A percentile compares a stretch with the other conserved stretches of the same genome.
These are phyloP conservation scores for Scolopax rusticola DNA, from an alignment of 2,797 vertebrate genomes.

Conservation along the genomic window DNA sequence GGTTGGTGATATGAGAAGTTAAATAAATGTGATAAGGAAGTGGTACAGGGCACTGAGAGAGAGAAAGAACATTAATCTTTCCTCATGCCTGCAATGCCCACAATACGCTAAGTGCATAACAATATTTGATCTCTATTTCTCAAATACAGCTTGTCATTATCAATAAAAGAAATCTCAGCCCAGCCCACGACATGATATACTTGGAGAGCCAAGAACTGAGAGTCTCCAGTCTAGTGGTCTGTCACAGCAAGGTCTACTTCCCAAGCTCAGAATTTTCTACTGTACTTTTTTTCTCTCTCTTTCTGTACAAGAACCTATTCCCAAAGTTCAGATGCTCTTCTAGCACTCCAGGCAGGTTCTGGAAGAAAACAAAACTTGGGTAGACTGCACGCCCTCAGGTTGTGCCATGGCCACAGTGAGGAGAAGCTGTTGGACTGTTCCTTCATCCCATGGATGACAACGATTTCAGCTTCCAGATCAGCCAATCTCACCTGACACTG, in stretches of 20 bases:
- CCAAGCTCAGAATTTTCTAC: background rate
- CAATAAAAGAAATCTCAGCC: background rate
- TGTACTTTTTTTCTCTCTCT: background rate
- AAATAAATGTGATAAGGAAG: background rate
- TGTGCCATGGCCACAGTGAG: background rate
- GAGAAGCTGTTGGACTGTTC: background rate
- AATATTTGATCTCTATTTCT: constrained; percentile 1
- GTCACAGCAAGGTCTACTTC: background rate
- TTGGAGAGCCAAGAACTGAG: background rate
- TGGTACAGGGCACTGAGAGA: background rate
- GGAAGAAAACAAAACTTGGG: background rate
- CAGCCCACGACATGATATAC: background rate
- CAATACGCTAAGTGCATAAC: background rate
- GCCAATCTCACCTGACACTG: background rate
- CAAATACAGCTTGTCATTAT: background rate
- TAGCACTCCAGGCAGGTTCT: background rate
- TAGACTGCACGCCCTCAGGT: background rate
- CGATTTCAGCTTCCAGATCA: background rate
- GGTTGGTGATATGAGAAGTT: background rate
- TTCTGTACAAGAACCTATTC: background rate
- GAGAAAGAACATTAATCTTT: background rate
- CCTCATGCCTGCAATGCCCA: background rate
- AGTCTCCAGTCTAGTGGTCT: background rate
- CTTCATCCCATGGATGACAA: background rate
- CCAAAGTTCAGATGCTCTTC: background rate